Percentiles rank a stretch among this genome's conserved stretches.
These are phyloP conservation scores for Crotalus helleri DNA, from an alignment of 2,113 vertebrate genomes.

Conservation along the genomic window DNA sequence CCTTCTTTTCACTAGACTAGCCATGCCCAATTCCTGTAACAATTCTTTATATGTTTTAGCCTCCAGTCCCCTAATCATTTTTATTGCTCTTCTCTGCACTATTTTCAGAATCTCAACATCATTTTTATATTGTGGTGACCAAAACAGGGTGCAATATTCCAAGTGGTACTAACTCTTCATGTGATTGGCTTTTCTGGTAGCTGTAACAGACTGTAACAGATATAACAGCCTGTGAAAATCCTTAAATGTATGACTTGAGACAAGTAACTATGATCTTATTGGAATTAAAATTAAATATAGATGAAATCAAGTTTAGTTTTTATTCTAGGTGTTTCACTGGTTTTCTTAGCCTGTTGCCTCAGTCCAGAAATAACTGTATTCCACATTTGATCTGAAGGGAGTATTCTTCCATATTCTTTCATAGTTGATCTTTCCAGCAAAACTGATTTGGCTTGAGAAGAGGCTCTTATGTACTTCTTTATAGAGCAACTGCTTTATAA, in stretches of 20 bases:
- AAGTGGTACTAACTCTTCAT: no score
- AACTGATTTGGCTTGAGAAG: neutral
- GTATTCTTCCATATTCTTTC: neutral
- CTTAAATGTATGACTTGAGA: neutral
- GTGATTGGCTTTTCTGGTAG: neutral
- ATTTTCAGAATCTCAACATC: neutral
- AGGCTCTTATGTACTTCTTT: neutral
- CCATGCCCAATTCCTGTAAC: neutral
- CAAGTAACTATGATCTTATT: neutral
- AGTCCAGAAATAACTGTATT: neutral
- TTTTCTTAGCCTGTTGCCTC: neutral
- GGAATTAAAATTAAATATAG: neutral
- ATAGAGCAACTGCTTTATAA: neutral
- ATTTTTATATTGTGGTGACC: neutral
- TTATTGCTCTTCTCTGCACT: neutral
- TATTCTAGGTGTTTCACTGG: neutral
- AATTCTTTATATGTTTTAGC: neutral
- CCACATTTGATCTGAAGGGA: neutral
- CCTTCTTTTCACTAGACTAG: neutral
- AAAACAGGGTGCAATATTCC: neutral
- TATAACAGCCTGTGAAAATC: neutral
- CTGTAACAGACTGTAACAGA: neutral
- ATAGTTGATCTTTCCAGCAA: neutral
- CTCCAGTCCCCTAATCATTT: neutral
- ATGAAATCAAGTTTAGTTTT: neutral